phyloP scores from a whole-genome alignment of 2,888 invertebrate genomes.

The Lasioglossum zephyrum region DNA sequence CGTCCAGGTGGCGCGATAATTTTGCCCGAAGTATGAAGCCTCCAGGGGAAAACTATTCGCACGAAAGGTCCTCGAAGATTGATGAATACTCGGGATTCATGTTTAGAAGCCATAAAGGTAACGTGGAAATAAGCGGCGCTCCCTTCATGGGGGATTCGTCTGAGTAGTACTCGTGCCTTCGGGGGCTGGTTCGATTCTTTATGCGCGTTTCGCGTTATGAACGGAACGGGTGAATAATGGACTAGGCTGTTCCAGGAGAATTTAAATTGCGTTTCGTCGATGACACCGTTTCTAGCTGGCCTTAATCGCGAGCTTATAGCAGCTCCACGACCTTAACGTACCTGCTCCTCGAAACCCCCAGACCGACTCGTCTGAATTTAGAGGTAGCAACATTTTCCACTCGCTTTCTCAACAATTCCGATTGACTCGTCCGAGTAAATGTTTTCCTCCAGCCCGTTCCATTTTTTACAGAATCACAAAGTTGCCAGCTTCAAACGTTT shows the following conservation, averaged over 20 bases:
- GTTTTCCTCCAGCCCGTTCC: neutral
- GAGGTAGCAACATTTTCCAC: neutral
- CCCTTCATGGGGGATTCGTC: neutral
- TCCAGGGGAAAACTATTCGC: no score
- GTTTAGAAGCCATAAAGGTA: slow-evolving; percentile 1
- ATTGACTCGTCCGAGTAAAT: neutral
- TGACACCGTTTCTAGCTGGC: slow-evolving; percentile 31
- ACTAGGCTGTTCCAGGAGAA: slow-evolving; percentile 30
- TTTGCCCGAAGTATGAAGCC: neutral
- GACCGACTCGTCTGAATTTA: no score
- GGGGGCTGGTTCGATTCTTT: slow-evolving; percentile 16
- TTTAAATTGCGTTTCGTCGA: slow-evolving; percentile 40
- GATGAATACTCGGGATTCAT: neutral
- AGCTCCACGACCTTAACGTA: slow-evolving; percentile 24
- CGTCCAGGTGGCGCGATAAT: neutral
- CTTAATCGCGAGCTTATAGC: slow-evolving; percentile 21
- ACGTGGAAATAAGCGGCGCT: slow-evolving; percentile 12
- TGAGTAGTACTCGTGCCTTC: neutral
- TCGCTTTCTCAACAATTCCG: neutral
- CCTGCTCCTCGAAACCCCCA: neutral
- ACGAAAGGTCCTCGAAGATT: neutral
- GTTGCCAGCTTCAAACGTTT: neutral
- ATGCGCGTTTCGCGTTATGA: slow-evolving; percentile 34
- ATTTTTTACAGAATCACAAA: neutral
- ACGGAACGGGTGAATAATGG: slow-evolving; percentile 46